Evolutionary conservation across 2,113 vertebrate genomes (phyloP).

Genomic region (Conger conger): DNA sequence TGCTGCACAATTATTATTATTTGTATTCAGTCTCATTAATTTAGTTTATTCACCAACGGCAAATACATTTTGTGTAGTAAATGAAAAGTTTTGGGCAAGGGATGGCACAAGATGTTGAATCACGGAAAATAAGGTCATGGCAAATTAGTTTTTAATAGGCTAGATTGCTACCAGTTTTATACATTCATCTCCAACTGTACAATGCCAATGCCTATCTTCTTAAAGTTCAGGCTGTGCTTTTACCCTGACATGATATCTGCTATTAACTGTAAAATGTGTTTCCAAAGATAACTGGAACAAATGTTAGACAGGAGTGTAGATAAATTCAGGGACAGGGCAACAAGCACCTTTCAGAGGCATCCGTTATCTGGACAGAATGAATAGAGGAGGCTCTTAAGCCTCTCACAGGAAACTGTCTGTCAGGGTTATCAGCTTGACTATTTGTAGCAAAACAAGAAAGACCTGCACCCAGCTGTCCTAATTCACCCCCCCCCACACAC

Average conservation of each 20-base stretch:
- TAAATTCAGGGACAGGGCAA: not conserved
- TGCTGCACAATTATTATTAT: too few relatives aligned
- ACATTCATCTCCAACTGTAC: not conserved
- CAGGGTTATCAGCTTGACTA: not conserved
- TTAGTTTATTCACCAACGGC: too few relatives aligned
- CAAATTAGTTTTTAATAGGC: not conserved
- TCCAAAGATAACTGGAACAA: not conserved
- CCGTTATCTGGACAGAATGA: not conserved
- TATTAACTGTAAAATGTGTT: not conserved
- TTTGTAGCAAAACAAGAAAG: not conserved
- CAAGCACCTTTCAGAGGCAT: not conserved
- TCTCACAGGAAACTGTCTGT: not conserved
- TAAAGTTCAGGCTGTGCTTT: not conserved
- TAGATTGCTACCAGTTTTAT: not conserved
- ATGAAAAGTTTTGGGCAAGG: too few relatives aligned
- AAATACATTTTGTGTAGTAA: too few relatives aligned
- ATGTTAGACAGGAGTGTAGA: not conserved
- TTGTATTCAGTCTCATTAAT: too few relatives aligned
- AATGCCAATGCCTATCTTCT: not conserved
- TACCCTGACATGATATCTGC: not conserved
- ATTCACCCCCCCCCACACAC: not conserved
- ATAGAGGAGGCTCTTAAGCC: not conserved
- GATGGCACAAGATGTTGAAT: not conserved
- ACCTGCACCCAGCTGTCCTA: not conserved
- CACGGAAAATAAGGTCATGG: not conserved